A percentile compares a stretch with the other conserved stretches of the same genome.
These are phyloP conservation scores for Chelidonichthys spinosus DNA, from an alignment of 2,797 vertebrate genomes.

Conservation along the genomic window DNA sequence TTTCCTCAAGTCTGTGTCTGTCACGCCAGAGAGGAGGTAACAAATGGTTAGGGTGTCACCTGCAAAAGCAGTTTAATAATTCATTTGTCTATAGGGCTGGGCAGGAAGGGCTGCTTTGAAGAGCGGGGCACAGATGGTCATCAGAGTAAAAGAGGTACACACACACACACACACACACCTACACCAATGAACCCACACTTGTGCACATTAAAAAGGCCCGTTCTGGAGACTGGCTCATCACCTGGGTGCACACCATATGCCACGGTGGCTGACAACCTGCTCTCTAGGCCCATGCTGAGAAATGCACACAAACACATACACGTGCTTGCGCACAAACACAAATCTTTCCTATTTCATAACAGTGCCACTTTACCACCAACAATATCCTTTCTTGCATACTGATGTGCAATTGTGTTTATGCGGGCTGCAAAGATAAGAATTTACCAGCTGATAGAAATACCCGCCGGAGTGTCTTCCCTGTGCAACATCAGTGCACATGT, in stretches of 20 bases:
- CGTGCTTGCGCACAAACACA: conserved; percentile 36
- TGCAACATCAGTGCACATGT: conserved; percentile 53
- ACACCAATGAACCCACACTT: conserved; percentile 28
- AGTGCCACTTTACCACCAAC: conserved; percentile 46
- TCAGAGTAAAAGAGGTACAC: conserved; percentile 74
- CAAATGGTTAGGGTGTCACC: conserved; percentile 78
- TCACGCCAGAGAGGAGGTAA: conserved; percentile 66
- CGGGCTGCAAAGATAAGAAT: conserved; percentile 61
- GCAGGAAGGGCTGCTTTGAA: conserved; percentile 79
- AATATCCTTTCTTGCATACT: conserved; percentile 63
- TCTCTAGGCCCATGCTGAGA: conserved; percentile 67
- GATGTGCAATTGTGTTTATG: conserved; percentile 64
- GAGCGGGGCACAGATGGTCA: conserved; percentile 84
- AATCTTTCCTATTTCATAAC: conserved; percentile 51
- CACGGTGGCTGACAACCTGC: conserved; percentile 77
- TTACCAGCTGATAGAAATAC: conserved; percentile 68
- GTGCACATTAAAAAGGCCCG: conserved; percentile 46
- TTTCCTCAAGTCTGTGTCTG: conserved; percentile 65
- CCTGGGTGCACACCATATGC: conserved; percentile 85
- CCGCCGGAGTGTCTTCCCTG: conserved; percentile 57
- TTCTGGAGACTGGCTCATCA: conserved; percentile 75
- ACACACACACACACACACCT: conserved; percentile 15
- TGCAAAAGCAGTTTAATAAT: conserved; percentile 82
- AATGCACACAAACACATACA: conserved; percentile 51
- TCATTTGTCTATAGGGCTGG: conserved; percentile 74